A percentile compares a stretch with the other conserved stretches of the same genome.
Evolutionary conservation across 2,113 vertebrate species (phyloP).

Genomic region (Tor tambroides): DNA sequence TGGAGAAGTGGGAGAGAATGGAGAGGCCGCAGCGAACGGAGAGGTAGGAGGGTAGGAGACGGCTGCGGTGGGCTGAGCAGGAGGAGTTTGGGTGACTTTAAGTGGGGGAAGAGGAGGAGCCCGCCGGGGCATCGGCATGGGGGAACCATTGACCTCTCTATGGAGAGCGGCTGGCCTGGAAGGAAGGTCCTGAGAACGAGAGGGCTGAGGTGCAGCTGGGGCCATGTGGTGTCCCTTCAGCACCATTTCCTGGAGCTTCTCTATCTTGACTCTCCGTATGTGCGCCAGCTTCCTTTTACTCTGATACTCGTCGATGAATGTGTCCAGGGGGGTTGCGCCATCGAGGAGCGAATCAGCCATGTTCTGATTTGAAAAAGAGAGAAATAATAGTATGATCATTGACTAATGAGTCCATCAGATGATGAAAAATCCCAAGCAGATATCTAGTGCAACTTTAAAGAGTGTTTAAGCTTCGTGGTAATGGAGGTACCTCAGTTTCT

Average conservation of each 20-base stretch:
- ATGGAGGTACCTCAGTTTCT: slow-evolving; percentile 88
- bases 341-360: slow-evolving; percentile 97
- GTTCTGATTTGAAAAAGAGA: slow-evolving; percentile 76
- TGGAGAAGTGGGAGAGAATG: slow-evolving; percentile 69
- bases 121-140: slow-evolving; percentile 78
- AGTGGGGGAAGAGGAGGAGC: slow-evolving; percentile 81
- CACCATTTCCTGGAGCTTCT: slow-evolving; percentile 97
- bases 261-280: slow-evolving; percentile 90
- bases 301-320: slow-evolving; percentile 90
- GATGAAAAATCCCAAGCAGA: neutral
- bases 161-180: slow-evolving; percentile 59
- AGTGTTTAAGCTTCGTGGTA: no score
- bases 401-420: neutral
- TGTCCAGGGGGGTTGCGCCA: slow-evolving; percentile 85
- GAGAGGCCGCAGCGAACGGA: slow-evolving; percentile 52
- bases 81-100: slow-evolving; percentile 70
- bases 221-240: slow-evolving; percentile 84
- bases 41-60: slow-evolving; percentile 68
- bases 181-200: slow-evolving; percentile 67
- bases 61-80: slow-evolving; percentile 67
- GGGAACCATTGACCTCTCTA: slow-evolving; percentile 71
- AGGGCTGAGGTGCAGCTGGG: slow-evolving; percentile 60
- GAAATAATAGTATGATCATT: neutral
- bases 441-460: neutral
- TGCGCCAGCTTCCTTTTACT: slow-evolving; percentile 92